A percentile compares a stretch with the other conserved stretches of the same genome.
phyloP scores from a whole-genome alignment of 1,140 invertebrate species.

The Papilio helenus region DNA sequence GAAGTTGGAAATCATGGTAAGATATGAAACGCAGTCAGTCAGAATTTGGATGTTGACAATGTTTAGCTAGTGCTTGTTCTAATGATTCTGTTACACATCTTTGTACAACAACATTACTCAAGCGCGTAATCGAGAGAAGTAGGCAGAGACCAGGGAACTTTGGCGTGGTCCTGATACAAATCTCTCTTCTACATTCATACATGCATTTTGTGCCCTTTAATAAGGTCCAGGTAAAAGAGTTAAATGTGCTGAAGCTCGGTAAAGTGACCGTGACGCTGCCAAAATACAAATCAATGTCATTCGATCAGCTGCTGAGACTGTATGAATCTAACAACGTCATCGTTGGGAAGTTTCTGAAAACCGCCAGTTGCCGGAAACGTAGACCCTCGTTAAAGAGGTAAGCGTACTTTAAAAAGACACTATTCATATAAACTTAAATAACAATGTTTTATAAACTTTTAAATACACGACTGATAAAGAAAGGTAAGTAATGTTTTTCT shows the following conservation, averaged over 20 bases:
- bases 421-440: too few species aligned
- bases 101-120: too few species aligned
- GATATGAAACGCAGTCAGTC: not conserved
- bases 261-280: not conserved
- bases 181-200: too few species aligned
- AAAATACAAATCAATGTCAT: conserved; percentile 18
- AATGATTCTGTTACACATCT: too few species aligned
- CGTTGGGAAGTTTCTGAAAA: not conserved
- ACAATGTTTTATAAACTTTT: not conserved
- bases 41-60: too few species aligned
- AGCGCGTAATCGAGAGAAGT: too few species aligned
- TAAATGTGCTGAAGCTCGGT: not conserved
- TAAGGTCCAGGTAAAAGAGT: conserved; percentile 2
- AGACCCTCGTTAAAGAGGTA: not conserved
- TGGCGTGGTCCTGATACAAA: too few species aligned
- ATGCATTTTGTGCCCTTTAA: not conserved
- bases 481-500: too few species aligned
- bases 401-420: not conserved
- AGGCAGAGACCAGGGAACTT: too few species aligned
- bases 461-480: too few species aligned
- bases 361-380: conserved; percentile 2
- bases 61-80: too few species aligned
- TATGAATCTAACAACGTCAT: not conserved
- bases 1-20: too few species aligned
- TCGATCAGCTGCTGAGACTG: conserved; percentile 1